Evolutionary conservation across 2,113 vertebrate species (phyloP).

Genomic region (Baryphthengus martii): DNA sequence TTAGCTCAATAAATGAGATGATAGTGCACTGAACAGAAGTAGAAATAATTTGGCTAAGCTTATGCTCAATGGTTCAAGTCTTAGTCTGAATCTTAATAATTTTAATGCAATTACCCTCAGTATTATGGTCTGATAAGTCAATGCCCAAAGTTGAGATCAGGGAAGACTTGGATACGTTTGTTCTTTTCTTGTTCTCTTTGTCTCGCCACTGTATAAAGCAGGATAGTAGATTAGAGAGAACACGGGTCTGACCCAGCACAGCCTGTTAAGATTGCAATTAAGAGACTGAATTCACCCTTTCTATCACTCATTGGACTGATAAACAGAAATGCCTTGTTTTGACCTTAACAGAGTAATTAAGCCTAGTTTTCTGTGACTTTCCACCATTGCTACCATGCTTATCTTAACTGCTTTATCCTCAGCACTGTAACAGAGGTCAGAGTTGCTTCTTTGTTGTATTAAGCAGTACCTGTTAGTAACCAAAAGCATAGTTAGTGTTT

Average conservation of each 20-base stretch:
- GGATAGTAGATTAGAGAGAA: neutral
- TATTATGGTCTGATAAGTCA: conserved; percentile 4
- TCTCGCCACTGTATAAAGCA: neutral
- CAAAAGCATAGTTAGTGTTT: neutral
- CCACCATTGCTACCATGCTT: neutral
- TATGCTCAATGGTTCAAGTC: neutral
- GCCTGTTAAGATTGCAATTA: neutral
- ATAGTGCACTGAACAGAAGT: neutral
- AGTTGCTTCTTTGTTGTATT: neutral
- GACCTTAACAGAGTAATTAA: neutral
- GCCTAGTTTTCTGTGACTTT: neutral
- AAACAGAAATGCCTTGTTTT: neutral
- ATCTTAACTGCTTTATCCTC: neutral
- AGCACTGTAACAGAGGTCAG: neutral
- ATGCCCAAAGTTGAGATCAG: neutral
- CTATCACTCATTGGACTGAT: neutral
- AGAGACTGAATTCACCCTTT: neutral
- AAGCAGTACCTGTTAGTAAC: neutral
- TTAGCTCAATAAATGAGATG: neutral
- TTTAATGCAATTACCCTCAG: conserved; percentile 23
- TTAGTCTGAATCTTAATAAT: neutral
- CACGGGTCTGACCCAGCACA: neutral
- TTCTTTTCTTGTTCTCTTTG: neutral
- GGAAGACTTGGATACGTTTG: neutral
- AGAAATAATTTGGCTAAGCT: conserved; percentile 18